Percentiles rank a stretch among this genome's conserved stretches.
These are phyloP conservation scores for Vipera latastei DNA, from an alignment of 2,797 vertebrate genomes.

Conservation along the genomic window DNA sequence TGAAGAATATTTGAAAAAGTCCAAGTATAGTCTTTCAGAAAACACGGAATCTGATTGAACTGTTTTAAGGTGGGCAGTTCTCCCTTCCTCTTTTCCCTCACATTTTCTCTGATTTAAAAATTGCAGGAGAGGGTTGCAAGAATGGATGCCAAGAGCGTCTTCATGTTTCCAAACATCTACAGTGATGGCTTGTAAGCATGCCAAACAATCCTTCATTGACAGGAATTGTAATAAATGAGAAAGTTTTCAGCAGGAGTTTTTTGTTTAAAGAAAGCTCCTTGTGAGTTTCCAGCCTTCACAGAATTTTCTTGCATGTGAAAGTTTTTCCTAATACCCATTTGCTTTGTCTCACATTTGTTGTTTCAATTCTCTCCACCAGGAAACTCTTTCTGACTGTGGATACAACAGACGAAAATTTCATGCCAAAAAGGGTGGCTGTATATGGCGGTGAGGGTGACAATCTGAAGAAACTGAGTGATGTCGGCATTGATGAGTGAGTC, in stretches of 20 bases:
- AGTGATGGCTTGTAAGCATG: not conserved
- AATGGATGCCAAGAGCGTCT: not conserved
- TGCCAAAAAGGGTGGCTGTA: slow-evolving; percentile 90
- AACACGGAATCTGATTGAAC: not conserved
- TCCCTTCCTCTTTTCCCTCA: not conserved
- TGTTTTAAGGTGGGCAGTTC: not conserved
- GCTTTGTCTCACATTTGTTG: not conserved
- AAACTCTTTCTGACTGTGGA: slow-evolving; percentile 93
- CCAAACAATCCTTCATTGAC: not conserved
- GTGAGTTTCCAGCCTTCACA: not conserved
- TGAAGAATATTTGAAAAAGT: not conserved
- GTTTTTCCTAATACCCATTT: not conserved
- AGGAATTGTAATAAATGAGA: not conserved
- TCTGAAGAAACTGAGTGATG: slow-evolving; percentile 90
- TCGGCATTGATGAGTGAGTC: slow-evolving; percentile 91
- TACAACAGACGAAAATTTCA: slow-evolving; percentile 95
- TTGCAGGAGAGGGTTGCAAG: not conserved
- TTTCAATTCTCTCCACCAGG: slow-evolving; percentile 67
- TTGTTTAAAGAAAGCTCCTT: not conserved
- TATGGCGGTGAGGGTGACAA: slow-evolving; percentile 91
- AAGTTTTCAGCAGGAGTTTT: not conserved
- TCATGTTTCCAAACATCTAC: not conserved
- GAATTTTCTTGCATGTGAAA: not conserved
- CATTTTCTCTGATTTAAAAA: not conserved
- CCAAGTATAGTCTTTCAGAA: not conserved